Base-by-base conservation (phyloP, 2,113 vertebrate species). In the Pollimyrus isidori region DNA sequence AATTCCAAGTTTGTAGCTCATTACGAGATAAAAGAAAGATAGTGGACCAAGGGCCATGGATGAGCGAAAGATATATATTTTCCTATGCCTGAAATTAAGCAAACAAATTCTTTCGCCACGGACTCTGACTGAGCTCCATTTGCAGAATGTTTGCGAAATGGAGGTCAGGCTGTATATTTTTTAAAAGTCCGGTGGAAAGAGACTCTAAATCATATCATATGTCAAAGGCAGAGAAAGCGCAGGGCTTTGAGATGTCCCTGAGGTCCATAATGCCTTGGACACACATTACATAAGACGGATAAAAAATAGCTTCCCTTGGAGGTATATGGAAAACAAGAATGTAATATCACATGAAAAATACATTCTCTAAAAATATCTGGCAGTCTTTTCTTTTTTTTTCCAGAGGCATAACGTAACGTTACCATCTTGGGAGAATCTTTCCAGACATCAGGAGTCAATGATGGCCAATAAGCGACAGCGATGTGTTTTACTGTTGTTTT, bases 321-420 rank as follows among this genome's bases (percentile, higher is more conserved):
- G 92, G 92, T 92, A 93, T 92, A 92, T 90, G 80, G 93, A 90
- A 91, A 92, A 91, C 39, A 91, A 92, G 48, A 89, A 89, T 89
- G 92, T 89, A 91, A 91, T 91, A 93, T 94, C 94, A 93, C 88
- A 89, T 87, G 92, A 90, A 91, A 92, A 94, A 93, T 92, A 90
- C 88, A 49, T 83, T 90, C 89, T 89, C 89, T 89, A 90, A 88
- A 91, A 89, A 46, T 30, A 69, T 73, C 82, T 92, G 90, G 90
- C 91, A 91, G 93, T 91, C 69, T 76, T 45, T 45, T 45, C 9
- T 48, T 17, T 35, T 35, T 73, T 73, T 87, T 87, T 86, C 35
- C 42, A 21, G 42, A 83, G 35, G 45, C 80, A 48, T 76, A 76
- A 76, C 91, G 91, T 91, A 92, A 90, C 90, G 91, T 95, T 94